Evolutionary conservation across 2,888 invertebrate species (phyloP), one percentile per base, ranked within the genome.

Genomic region (Lasioglossum morio): DNA sequence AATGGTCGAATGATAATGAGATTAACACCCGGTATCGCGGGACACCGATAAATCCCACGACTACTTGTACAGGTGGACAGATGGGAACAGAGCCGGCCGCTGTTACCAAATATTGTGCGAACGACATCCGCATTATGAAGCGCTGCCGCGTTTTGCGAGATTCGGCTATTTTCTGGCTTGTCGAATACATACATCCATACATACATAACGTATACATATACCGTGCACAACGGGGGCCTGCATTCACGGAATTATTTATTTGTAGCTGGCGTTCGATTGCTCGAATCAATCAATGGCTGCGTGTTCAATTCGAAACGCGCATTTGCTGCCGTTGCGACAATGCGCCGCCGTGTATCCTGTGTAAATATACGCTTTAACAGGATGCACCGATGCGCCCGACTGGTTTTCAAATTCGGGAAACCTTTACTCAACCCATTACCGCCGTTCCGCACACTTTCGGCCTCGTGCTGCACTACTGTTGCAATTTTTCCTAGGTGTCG

Each of bases 31-130:
- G 46, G 37, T 30, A 74, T 48, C 34, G 66, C 27, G 57, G 69
- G 72, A 82, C 72, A 43, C 30, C 60, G 72, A 53, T 72, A 57
- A 83, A 84, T 72, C 83, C 5, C 19, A 19, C 43, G n/a, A n/a
- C n/a, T 40, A 40, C 60, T 40, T 40, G 16, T 23, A 19, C 43
- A 60, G 19, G n/a, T 34, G 23, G 46, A 14, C n/a, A 27, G 30
- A 23, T 27, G 40, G 14, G 12, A 40, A 53, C 43, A 63, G 53
- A 40, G 72, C 79, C 69, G 72, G 53, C 72, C 72, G 79, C 81
- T 92, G 93, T 94, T 93, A 90, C 88, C 94, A 94, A 94, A 94
- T 94, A 94, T 94, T 94, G 93, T 92, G 91, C 88, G 69, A 85
- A 88, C 90, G 92, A 92, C 92, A 93, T 91, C 86, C 91, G 92